Evolutionary conservation across 2,113 vertebrate genomes (phyloP).

Genomic region (Acinonyx jubatus): DNA sequence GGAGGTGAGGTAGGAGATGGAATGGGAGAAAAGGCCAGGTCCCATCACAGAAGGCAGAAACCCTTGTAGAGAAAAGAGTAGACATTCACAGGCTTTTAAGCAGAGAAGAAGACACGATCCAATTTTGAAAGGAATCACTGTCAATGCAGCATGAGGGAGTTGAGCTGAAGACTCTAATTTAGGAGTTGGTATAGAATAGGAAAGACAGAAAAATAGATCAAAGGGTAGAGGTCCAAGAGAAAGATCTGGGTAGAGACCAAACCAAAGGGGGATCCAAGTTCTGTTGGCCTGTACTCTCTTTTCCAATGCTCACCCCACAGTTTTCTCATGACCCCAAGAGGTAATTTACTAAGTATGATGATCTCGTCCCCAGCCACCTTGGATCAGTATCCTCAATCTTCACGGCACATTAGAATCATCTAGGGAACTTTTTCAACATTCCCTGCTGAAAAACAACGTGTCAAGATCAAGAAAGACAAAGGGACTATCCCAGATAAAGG

Average conservation of each 20-base stretch:
- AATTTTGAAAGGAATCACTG: background rate
- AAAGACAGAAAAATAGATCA: background rate
- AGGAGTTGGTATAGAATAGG: background rate
- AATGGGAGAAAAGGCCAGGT: background rate
- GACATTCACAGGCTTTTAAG: background rate
- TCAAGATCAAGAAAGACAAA: conserved; percentile 8
- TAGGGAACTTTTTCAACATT: background rate
- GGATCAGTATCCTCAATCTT: background rate
- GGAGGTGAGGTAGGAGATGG: too few species aligned
- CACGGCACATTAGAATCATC: background rate
- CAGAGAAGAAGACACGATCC: background rate
- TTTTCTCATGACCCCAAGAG: background rate
- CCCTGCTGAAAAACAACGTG: background rate
- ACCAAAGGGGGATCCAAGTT: background rate
- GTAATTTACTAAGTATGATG: background rate
- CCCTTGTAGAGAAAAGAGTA: background rate
- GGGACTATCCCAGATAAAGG: background rate
- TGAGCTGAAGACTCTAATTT: background rate
- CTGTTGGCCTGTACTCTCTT: background rate
- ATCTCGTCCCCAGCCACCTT: background rate
- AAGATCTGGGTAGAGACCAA: background rate
- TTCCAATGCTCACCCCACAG: background rate
- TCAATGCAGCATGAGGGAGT: background rate
- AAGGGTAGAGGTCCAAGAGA: background rate
- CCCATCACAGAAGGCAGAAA: background rate